phyloP scores from a whole-genome alignment of 2,113 vertebrate species.

The Pionites leucogaster region DNA sequence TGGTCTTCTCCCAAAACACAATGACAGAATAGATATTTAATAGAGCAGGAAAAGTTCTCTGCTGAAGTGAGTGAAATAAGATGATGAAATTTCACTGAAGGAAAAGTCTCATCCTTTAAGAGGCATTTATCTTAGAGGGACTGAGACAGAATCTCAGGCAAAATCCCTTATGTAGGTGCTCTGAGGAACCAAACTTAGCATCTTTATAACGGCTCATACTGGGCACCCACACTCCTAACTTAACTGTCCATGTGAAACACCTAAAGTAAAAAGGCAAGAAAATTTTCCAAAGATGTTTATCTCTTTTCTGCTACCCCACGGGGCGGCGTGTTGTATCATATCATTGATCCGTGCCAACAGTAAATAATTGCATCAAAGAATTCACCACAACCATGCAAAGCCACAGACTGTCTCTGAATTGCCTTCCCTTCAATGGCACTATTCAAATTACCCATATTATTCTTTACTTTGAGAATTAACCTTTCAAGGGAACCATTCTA shows the following conservation, averaged over 20 bases:
- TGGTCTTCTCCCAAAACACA: conserved; percentile 33
- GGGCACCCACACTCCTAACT: neutral
- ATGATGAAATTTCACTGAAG: neutral
- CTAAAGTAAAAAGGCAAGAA: neutral
- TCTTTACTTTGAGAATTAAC: conserved; percentile 59
- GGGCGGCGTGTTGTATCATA: accelerated
- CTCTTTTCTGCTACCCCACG: neutral
- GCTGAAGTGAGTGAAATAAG: neutral
- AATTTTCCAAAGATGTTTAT: neutral
- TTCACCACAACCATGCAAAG: neutral
- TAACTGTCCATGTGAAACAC: neutral
- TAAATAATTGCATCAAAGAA: neutral
- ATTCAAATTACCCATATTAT: conserved; percentile 62
- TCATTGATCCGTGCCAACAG: neutral
- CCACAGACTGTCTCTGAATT: neutral
- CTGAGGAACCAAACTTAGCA: accelerated
- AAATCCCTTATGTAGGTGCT: neutral
- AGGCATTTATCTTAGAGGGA: neutral
- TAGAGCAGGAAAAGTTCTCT: conserved; percentile 6
- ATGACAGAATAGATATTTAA: neutral
- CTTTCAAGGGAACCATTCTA: conserved; percentile 53
- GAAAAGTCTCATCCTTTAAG: neutral
- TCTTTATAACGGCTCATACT: neutral
- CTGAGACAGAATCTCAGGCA: neutral
- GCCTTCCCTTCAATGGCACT: conserved; percentile 38